Base-by-base conservation (phyloP, 2,888 invertebrate species). In the Clitarchus hookeri region DNA sequence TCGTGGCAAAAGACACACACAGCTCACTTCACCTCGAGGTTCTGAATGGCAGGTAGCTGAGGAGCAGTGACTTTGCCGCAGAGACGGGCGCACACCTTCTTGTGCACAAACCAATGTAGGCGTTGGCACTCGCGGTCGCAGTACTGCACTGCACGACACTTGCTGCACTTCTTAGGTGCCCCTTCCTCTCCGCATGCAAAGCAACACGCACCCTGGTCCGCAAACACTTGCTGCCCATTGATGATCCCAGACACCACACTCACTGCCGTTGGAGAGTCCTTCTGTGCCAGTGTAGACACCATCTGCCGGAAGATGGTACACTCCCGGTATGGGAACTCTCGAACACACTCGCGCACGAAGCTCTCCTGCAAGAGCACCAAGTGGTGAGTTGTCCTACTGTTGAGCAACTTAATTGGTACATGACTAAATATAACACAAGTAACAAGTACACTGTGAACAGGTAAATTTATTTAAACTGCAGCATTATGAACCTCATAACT, bases 51-150 rank as follows among this genome's bases (percentile, higher is more conserved):
- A 53, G 26, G 48, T 25, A 27, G 13, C n/a, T 13, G 53, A n/a
- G 65, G 65, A 6, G 54, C 23, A 25, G 82, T 27, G 44, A 88
- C 86, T 86, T 89, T 89, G 88, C 91, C 90, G 87, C 91, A 91
- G 48, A 95, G 93, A 88, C 96, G 93, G 87, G 95, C 94, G 90
- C 97, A 98, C 77, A 94, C 95, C 90, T 97, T 97, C 92, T 97
- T 97, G 91, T 98, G 97, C 90, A 96, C 95, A 90, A 96, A 97
- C 97, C 97, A 97, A 91, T 97, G 98, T 84, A 98, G 92, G 88
- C 97, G 95, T 91, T 99, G 99, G 91, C 99, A 99, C 90, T 96
- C 96, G 87, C 97, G 94, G 91, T 98, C 96, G 92, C 99, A 99
- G 91, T 99, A 99, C 91, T 96, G 96, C 85, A 97, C 97, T 86